Evolutionary conservation across 1,140 invertebrate genomes (phyloP).

Genomic region (Hirudo medicinalis): DNA sequence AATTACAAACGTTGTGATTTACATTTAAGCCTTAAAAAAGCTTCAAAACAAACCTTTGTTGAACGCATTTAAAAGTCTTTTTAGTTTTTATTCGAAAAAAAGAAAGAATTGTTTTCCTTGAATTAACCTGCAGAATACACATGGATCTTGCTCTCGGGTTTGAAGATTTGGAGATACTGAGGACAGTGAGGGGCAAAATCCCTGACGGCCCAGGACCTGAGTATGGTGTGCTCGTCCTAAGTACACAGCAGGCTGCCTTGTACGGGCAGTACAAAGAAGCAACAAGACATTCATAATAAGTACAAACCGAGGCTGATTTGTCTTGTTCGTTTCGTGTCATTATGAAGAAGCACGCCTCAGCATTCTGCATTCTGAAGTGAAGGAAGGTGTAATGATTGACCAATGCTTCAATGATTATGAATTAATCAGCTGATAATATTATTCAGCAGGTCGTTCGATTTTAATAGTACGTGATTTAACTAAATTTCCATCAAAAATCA

Average conservation of each 20-base stretch:
- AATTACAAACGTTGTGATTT: not conserved
- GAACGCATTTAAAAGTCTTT: too few relatives aligned
- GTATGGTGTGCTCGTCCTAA: constrained; percentile 86
- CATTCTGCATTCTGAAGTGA: constrained; percentile 68
- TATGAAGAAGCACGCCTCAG: constrained; percentile 85
- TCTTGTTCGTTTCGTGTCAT: constrained; percentile 90
- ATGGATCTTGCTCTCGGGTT: constrained; percentile 93
- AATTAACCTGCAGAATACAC: constrained; percentile 73
- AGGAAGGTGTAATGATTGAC: not conserved
- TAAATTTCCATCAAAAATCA: too few relatives aligned
- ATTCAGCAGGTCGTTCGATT: too few relatives aligned
- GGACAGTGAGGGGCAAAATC: constrained; percentile 89
- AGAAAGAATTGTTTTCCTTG: too few relatives aligned
- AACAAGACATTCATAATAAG: not conserved
- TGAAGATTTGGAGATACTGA: constrained; percentile 94
- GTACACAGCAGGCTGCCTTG: not conserved
- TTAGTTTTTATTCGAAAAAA: too few relatives aligned
- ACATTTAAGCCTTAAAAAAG: too few relatives aligned
- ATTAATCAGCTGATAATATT: too few relatives aligned
- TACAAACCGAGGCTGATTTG: constrained; percentile 72
- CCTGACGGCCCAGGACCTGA: constrained; percentile 93
- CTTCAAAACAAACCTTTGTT: too few relatives aligned
- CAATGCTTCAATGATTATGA: too few relatives aligned
- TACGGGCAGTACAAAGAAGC: too few relatives aligned
- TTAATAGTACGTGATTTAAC: too few relatives aligned